These are phyloP conservation scores for Morone saxatilis DNA, from an alignment of 2,113 vertebrate genomes.

Conservation along the genomic window DNA sequence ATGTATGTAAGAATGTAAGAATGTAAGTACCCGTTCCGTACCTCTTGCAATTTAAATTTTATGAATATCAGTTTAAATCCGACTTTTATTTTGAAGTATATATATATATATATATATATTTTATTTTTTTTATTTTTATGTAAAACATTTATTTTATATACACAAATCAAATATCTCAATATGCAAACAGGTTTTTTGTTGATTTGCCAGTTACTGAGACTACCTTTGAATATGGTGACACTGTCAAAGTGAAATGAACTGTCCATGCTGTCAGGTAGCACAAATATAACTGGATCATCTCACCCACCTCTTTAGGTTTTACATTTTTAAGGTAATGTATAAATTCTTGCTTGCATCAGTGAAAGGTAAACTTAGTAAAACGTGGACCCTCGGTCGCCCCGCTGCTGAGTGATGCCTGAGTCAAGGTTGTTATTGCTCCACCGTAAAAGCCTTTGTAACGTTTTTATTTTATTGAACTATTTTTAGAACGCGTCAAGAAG, in stretches of 20 bases:
- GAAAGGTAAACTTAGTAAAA: not conserved
- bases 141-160: not conserved
- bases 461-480: conserved; percentile 48
- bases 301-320: not conserved
- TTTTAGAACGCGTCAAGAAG: conserved; percentile 35
- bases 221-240: not conserved
- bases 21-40: not conserved
- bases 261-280: not conserved
- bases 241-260: not conserved
- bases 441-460: not conserved
- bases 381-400: not conserved
- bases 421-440: conserved; percentile 6
- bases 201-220: not conserved
- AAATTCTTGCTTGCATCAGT: not conserved
- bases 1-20: not conserved
- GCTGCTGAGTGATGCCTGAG: conserved; percentile 9
- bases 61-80: not conserved
- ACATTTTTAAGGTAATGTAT: not conserved
- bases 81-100: no score
- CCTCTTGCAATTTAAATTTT: not conserved
- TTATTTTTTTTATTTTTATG: not conserved
- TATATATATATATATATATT: no score
- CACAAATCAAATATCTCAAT: not conserved
- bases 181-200: not conserved
- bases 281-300: not conserved